phyloP scores from a whole-genome alignment of 35 echinoderm and acorn worm species.

The Apostichopus californicus region DNA sequence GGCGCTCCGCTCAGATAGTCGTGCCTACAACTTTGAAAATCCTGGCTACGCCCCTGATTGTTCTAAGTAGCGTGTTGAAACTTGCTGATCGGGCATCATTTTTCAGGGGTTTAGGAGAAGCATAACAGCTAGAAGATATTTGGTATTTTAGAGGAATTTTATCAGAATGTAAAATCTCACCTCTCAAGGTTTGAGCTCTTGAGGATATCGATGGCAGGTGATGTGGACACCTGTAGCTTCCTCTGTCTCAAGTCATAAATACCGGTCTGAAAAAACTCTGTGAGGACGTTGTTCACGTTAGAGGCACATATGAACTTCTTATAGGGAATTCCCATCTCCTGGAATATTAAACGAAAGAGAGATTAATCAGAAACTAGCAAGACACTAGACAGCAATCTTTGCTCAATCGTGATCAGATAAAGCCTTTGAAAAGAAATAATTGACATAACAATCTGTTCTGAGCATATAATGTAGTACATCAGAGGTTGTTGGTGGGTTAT shows the following conservation, averaged over 20 bases:
- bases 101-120: too few relatives aligned
- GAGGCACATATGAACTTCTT: conserved; percentile 88
- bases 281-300: conserved; percentile 88
- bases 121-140: too few relatives aligned
- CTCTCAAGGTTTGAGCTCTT: conserved; percentile 98
- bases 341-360: background rate
- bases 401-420: background rate
- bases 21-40: too few relatives aligned
- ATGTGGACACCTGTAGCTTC: conserved; percentile 67
- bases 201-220: conserved; percentile 94
- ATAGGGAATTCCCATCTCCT: conserved; percentile 96
- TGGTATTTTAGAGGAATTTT: background rate
- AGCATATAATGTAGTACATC: too few relatives aligned
- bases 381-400: background rate
- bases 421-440: too few relatives aligned
- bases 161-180: conserved; percentile 20
- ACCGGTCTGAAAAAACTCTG: conserved; percentile 77
- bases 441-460: too few relatives aligned
- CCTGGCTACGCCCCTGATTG: too few relatives aligned
- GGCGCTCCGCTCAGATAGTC: too few relatives aligned
- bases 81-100: too few relatives aligned
- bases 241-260: conserved; percentile 75
- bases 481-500: background rate
- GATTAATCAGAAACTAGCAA: background rate
- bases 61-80: too few relatives aligned